Evolutionary conservation across 2,888 invertebrate genomes (phyloP), one percentile per base, ranked within the genome.

Genomic region (Chymomyza amoena): DNA sequence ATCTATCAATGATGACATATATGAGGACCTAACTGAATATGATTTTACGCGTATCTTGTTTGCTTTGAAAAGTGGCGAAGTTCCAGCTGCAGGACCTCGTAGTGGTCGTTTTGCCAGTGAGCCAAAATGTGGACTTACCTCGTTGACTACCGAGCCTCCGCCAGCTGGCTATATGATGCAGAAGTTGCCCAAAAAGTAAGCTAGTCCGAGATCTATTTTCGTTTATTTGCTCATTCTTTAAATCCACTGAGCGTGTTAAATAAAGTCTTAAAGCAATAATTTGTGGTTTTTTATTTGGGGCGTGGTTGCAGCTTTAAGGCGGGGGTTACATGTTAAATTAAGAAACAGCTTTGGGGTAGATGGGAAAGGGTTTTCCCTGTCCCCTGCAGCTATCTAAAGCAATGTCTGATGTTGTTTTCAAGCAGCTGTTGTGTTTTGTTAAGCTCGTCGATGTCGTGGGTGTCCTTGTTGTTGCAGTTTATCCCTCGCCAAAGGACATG

Each of bases 351-450:
- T 45, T 45, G 13, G 13, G 39, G 39, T 13, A 13, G 39, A 1
- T 45, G 39, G 39, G 13, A 45, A 45, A 13, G 39, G 39, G 39
- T 13, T 45, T 13, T 10, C 4, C 10, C 39, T 13, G 10, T 13
- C 39, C 39, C 39, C 39, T 13, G 13, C 39, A 45, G 39, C 54
- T 60, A 15, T n/a, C 32, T 32, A 28, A n/a, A n/a, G 28, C 60
- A 15, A 16, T 20, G 57, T 20, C 57, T 45, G 39, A 45, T 45
- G 39, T 54, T 54, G 16, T 54, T 16, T 75, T 69, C 68, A 77
- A 87, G 64, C 80, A 80, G 75, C 86, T 85, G 84, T 80, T 85
- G 66, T 52, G 61, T 64, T 74, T 65, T 73, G 76, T 81, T 80
- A 75, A 84, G 80, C 74, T 76, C 59, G 61, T 75, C 18, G 77